Conservation (phyloP, 2,113 vertebrate species). For the Chionodraco myersi region DNA sequence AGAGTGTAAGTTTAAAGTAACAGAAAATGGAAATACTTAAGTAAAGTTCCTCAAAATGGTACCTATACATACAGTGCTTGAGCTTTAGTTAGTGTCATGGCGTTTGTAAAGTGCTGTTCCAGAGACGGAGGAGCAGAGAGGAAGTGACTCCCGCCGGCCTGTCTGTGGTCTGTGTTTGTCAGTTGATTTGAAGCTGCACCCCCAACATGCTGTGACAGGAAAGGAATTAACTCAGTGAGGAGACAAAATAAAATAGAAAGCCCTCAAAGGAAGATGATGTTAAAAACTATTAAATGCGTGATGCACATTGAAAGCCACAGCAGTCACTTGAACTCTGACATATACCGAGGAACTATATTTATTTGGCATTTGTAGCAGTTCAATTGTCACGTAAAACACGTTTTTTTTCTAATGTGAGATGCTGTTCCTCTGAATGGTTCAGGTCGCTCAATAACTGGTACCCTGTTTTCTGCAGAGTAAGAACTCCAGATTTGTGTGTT, state of each 20-base stretch:
- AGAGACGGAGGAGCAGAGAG: constrained; percentile 59
- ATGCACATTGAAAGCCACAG: constrained; percentile 30
- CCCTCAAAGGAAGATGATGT: constrained; percentile 62
- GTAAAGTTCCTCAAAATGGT: too few relatives aligned
- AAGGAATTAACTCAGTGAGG: constrained; percentile 75
- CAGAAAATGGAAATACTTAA: too few relatives aligned
- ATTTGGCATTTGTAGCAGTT: constrained; percentile 19
- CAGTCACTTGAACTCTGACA: constrained; percentile 23
- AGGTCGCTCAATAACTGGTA: neutral
- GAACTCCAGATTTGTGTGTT: constrained; percentile 25
- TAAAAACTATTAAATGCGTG: constrained; percentile 57
- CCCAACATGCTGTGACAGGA: constrained; percentile 78
- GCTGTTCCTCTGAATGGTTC: constrained; percentile 1
- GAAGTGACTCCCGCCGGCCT: constrained; percentile 71
- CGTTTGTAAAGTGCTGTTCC: constrained; percentile 46
- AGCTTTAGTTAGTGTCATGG: constrained; percentile 1
- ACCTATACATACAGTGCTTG: too few relatives aligned
- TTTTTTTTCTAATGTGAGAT: neutral
- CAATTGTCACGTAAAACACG: neutral
- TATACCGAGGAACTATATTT: constrained; percentile 1
- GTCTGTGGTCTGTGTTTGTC: constrained; percentile 80
- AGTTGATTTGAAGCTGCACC: constrained; percentile 77
- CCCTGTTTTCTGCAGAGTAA: constrained; percentile 29
- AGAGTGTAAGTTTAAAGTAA: too few relatives aligned
- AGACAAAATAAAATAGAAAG: constrained; percentile 61